These are phyloP conservation scores for Bungarus multicinctus DNA, from an alignment of 2,113 vertebrate species.

Conservation along the genomic window DNA sequence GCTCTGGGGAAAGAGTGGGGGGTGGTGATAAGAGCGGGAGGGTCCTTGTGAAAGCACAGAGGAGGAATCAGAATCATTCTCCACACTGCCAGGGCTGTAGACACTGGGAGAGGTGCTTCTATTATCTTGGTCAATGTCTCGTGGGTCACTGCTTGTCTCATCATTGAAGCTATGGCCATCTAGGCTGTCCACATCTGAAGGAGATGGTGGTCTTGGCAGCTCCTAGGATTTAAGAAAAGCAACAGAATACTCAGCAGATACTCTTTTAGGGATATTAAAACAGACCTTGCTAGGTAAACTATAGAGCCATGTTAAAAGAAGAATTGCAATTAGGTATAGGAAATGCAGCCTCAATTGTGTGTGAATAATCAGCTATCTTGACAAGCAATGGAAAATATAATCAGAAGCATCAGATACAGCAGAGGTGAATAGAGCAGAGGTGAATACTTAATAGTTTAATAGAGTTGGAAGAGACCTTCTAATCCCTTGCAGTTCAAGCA, in stretches of 20 bases:
- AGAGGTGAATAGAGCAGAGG: not conserved
- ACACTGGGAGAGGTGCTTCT: slow-evolving; percentile 96
- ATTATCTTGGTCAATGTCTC: slow-evolving; percentile 99
- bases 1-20: slow-evolving; percentile 76
- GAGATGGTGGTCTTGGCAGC: slow-evolving; percentile 74
- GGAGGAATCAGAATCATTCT: slow-evolving; percentile 92
- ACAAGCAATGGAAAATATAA: not conserved
- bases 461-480: not conserved
- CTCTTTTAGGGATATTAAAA: not conserved
- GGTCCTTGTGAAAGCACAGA: slow-evolving; percentile 77
- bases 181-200: slow-evolving; percentile 81
- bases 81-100: slow-evolving; percentile 90
- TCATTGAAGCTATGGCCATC: slow-evolving; percentile 92
- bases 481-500: too few species aligned
- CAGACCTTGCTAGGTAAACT: not conserved
- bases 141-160: slow-evolving; percentile 91
- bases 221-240: slow-evolving; percentile 57
- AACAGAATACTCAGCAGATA: not conserved
- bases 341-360: not conserved
- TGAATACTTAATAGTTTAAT: not conserved
- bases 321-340: not conserved
- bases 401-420: not conserved
- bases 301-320: not conserved
- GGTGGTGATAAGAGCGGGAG: slow-evolving; percentile 68
- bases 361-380: not conserved